phyloP scores from a whole-genome alignment of 2,888 invertebrate genomes.

The Gonocerus acuteangulatus region DNA sequence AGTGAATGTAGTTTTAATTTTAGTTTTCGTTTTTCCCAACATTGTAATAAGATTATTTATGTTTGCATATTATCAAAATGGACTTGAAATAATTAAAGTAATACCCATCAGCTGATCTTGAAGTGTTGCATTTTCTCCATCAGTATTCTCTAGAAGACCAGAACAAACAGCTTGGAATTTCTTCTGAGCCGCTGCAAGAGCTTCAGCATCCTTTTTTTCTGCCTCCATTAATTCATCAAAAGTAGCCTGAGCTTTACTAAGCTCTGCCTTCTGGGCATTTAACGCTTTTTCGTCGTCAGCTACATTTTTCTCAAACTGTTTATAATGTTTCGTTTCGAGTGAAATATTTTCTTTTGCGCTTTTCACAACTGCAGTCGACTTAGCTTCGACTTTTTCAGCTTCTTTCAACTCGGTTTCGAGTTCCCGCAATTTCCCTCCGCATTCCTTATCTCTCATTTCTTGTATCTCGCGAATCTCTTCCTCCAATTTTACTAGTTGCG shows the following conservation, averaged over 20 bases:
- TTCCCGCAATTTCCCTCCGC: conserved; percentile 55
- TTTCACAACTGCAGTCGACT: conserved; percentile 55
- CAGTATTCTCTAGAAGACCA: conserved; percentile 70
- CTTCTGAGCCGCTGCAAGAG: conserved; percentile 64
- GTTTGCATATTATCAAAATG: no score
- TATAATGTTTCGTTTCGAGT: conserved; percentile 60
- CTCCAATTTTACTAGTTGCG: conserved; percentile 51
- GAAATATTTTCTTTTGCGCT: conserved; percentile 58
- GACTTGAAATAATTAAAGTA: conserved; percentile 48
- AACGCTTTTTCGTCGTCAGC: conserved; percentile 57
- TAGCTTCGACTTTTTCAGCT: conserved; percentile 60
- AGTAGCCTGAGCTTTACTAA: conserved; percentile 53
- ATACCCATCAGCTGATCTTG: conserved; percentile 80
- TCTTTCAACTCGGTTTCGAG: conserved; percentile 57
- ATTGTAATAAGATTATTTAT: no score
- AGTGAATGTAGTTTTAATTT: no score
- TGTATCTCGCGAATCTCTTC: conserved; percentile 55
- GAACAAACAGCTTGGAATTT: conserved; percentile 75
- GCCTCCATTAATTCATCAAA: conserved; percentile 62
- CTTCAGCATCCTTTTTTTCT: conserved; percentile 58
- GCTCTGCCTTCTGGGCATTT: conserved; percentile 52
- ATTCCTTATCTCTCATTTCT: conserved; percentile 59
- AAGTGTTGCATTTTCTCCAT: conserved; percentile 72
- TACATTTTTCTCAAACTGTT: conserved; percentile 58
- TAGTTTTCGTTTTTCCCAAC: no score